Conservation (phyloP, 2,797 vertebrate species). For the Acanthurus lineatus region DNA sequence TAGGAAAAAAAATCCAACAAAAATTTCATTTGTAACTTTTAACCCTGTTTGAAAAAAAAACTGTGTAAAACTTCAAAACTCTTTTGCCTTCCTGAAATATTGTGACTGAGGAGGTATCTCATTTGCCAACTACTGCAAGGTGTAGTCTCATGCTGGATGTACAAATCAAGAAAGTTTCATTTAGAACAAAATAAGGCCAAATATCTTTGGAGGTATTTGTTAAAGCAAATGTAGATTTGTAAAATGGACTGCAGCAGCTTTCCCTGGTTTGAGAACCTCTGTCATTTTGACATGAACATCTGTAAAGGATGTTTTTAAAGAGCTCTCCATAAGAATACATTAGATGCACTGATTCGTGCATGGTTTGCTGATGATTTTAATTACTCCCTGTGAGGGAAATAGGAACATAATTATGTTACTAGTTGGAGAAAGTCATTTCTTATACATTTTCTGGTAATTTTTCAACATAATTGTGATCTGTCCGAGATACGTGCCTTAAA, state of each 20-base stretch:
- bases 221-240: no score
- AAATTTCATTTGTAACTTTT: no score
- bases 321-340: conserved; percentile 5
- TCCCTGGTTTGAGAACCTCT: background rate
- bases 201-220: no score
- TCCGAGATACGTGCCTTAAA: background rate
- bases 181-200: no score
- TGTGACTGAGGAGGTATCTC: no score
- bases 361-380: background rate
- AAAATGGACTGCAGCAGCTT: background rate
- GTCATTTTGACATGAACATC: conserved; percentile 8
- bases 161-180: no score
- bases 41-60: no score
- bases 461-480: background rate
- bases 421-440: no score
- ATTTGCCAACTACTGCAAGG: no score
- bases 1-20: no score
- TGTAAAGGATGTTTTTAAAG: conserved; percentile 3
- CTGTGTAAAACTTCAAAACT: background rate
- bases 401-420: background rate
- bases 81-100: background rate
- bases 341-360: background rate
- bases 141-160: no score
- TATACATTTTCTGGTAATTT: no score
- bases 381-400: background rate